Conservation (phyloP, 2,113 vertebrate genomes). For the Pithys albifrons region DNA sequence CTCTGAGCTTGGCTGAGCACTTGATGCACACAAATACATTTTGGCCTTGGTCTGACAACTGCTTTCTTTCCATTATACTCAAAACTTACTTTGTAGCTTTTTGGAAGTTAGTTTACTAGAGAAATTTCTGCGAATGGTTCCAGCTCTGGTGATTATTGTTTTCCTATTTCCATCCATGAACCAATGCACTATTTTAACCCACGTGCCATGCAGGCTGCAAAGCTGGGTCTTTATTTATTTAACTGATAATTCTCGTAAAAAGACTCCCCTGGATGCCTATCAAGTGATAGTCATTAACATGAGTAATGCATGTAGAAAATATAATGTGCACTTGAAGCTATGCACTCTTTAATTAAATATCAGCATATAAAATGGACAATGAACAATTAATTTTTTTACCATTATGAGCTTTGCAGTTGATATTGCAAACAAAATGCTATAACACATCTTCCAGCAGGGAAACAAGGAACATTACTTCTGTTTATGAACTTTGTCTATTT, state of each 20-base stretch:
- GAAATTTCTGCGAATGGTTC: not conserved
- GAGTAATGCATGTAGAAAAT: conserved; percentile 7
- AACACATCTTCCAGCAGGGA: not conserved
- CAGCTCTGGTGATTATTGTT: not conserved
- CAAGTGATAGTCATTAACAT: not conserved
- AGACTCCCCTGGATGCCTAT: not conserved
- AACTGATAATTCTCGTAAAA: not conserved
- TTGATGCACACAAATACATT: not conserved
- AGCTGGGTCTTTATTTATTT: conserved; percentile 11
- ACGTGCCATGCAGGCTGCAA: not conserved
- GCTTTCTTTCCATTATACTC: not conserved
- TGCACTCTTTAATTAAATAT: conserved; percentile 52
- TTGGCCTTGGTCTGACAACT: not conserved
- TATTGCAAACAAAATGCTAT: conserved; percentile 27
- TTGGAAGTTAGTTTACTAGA: not conserved
- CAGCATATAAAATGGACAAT: not conserved
- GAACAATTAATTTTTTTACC: conserved; percentile 19
- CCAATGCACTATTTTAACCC: not conserved
- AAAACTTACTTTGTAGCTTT: not conserved
- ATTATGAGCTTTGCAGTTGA: conserved; percentile 13
- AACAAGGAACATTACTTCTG: conserved; percentile 6
- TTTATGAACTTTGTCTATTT: conserved; percentile 8
- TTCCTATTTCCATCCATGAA: not conserved
- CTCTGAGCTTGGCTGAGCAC: not conserved
- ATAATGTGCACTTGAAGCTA: conserved; percentile 6